Conservation (phyloP, 2,888 invertebrate genomes). For the Ctenicera cuprea region DNA sequence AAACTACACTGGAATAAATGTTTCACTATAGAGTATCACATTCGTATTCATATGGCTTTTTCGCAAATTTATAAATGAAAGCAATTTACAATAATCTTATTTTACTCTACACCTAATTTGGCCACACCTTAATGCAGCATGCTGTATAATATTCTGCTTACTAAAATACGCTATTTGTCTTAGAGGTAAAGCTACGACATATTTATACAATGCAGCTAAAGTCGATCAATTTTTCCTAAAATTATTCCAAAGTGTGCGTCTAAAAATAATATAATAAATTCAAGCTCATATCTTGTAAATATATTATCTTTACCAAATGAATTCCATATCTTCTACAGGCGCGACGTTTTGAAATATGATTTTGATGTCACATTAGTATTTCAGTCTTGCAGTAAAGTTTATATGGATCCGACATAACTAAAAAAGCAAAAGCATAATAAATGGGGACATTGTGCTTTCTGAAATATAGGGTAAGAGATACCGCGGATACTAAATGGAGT, state of each 20-base stretch:
- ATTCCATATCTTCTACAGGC: constrained; percentile 54
- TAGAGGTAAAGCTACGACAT: not conserved
- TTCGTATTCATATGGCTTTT: no score
- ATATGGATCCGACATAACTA: constrained; percentile 47
- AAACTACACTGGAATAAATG: no score
- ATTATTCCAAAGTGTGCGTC: constrained; percentile 40
- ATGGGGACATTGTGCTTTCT: constrained; percentile 46
- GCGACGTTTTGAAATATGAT: constrained; percentile 65
- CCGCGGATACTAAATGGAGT: constrained; percentile 17
- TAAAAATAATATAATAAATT: constrained; percentile 53
- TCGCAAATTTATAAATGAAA: no score
- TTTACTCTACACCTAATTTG: no score
- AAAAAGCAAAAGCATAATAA: constrained; percentile 63
- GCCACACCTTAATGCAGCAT: no score
- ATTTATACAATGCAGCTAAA: constrained; percentile 3
- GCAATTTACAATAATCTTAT: no score
- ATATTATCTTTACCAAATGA: constrained; percentile 57
- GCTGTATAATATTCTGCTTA: no score
- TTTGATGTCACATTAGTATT: constrained; percentile 64
- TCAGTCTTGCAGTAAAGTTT: constrained; percentile 62
- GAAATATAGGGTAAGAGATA: constrained; percentile 10
- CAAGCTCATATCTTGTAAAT: constrained; percentile 56
- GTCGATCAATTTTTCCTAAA: constrained; percentile 39
- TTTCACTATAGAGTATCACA: no score
- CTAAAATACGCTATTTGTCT: not conserved